Base-by-base conservation (phyloP, 1,140 invertebrate species). In the Ylistrum balloti region DNA sequence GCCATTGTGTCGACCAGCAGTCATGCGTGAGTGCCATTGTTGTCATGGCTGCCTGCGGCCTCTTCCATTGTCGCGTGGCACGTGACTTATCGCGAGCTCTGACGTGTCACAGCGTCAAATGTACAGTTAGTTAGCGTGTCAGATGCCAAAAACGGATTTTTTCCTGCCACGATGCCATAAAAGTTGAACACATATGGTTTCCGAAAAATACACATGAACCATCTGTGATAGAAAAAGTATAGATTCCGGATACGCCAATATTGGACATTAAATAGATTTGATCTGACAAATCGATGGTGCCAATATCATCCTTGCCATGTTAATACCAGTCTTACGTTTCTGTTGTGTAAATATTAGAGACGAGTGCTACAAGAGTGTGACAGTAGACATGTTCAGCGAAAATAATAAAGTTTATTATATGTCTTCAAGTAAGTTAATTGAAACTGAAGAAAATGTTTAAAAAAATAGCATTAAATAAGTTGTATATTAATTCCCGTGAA, bases 91-190 rank as follows among this genome's bases (percentile, higher is more conserved):
- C 56, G 56, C 56, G 56, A n/a, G 22, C 56, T 74, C n/a, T 9
- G 56, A 74, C 17, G 56, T 74, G 56, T 74, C 56, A 74, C n/a
- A 74, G 56, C 56, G 56, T 74, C 56, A 74, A 74, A 74, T 74
- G 56, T 74, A 74, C 56, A 74, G 56, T 74, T 74, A 74, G 56
- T 28, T 74, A 74, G 56, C 56, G 56, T 74, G 56, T 74, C 56
- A 74, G 56, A 74, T 74, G 56, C 56, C 56, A 74, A 74, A 74
- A 28, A 28, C 56, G 56, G 56, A 74, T 74, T 74, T 74, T n/a
- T n/a, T 74, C 22, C 56, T 74, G 56, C 56, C 56, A 74, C 56
- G 56, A 11, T 74, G 56, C 56, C 56, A 74, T 74, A n/a, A n/a
- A 74, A 74, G 41, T 74, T n/a, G 56, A 28, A 28, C 56, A 74